Conservation (phyloP, 1,140 invertebrate species). For the Diprion similis region DNA sequence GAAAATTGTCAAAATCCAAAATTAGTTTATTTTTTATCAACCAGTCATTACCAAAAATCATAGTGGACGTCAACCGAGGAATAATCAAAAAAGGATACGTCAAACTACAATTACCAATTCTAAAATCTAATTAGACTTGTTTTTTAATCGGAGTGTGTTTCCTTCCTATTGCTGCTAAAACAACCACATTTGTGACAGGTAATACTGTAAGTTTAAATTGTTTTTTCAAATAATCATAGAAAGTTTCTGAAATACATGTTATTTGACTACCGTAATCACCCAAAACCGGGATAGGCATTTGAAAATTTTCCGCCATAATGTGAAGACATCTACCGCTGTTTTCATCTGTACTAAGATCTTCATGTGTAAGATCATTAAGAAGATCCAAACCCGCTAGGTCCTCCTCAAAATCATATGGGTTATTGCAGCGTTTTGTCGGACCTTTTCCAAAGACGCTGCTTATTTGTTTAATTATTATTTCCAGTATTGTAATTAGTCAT, state of each 20-base stretch:
- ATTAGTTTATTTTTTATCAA: conserved; percentile 13
- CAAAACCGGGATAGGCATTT: conserved; percentile 4
- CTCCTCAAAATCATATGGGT: conserved; percentile 18
- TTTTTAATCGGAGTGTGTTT: conserved; percentile 22
- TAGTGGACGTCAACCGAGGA: conserved; percentile 18
- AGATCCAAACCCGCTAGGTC: not conserved
- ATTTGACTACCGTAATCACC: conserved; percentile 31
- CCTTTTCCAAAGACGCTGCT: conserved; percentile 12
- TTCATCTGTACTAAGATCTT: not conserved
- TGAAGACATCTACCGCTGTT: not conserved
- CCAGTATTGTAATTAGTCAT: not conserved
- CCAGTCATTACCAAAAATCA: conserved; percentile 20
- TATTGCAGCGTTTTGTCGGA: conserved; percentile 12
- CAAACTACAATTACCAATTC: not conserved
- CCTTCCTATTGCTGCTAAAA: conserved; percentile 28
- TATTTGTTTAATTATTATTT: conserved; percentile 23
- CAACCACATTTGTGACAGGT: conserved; percentile 31
- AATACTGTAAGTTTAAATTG: conserved; percentile 25
- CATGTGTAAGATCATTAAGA: not conserved
- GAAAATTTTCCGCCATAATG: not conserved
- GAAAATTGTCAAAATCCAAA: conserved; percentile 12
- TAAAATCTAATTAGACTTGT: conserved; percentile 20
- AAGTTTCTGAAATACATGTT: conserved; percentile 32
- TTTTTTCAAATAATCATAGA: conserved; percentile 24
- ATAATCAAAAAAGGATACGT: conserved; percentile 21